These are phyloP conservation scores for Mimas tiliae DNA, from an alignment of 2,888 invertebrate genomes.

Conservation along the genomic window DNA sequence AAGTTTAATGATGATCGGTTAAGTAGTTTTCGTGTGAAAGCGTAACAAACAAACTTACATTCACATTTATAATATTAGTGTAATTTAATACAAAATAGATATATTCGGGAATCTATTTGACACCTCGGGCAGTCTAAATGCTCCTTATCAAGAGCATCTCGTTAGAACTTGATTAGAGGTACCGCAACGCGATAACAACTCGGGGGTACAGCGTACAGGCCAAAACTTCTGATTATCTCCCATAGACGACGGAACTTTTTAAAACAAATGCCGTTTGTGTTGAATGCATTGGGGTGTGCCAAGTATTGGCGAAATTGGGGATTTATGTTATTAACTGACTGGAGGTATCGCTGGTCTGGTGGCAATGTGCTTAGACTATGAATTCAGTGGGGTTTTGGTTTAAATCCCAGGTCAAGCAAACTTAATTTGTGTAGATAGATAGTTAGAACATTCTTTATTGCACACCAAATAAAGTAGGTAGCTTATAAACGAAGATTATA, in stretches of 20 bases:
- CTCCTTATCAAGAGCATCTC: conserved; percentile 50
- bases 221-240: conserved; percentile 60
- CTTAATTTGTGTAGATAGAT: no score
- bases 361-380: no score
- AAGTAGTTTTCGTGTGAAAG: no score
- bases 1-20: no score
- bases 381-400: no score
- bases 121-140: conserved; percentile 37
- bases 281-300: conserved; percentile 28
- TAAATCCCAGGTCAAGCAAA: no score
- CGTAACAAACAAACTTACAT: no score
- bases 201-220: conserved; percentile 33
- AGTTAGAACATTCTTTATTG: no score
- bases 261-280: conserved; percentile 42
- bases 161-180: conserved; percentile 70
- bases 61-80: neutral
- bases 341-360: neutral
- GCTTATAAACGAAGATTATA: no score
- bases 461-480: no score
- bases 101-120: neutral
- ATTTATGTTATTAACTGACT: conserved; percentile 24
- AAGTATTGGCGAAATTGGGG: conserved; percentile 30
- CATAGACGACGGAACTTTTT: conserved; percentile 50
- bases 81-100: neutral
- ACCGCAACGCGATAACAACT: conserved; percentile 62